Evolutionary conservation across 2,797 vertebrate genomes (phyloP), one percentile per base, ranked within the genome.

Genomic region (Argyrosomus regius): DNA sequence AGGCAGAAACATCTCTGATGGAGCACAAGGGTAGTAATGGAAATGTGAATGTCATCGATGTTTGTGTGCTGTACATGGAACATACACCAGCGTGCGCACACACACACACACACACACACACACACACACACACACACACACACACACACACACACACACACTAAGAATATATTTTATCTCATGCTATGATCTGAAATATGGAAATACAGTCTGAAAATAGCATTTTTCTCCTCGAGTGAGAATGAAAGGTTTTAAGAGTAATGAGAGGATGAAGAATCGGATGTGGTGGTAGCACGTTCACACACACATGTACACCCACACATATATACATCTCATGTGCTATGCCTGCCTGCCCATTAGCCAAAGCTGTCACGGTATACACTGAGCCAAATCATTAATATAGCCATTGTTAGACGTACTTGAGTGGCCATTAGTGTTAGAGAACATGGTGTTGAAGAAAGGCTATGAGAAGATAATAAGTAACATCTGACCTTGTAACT

Each of bases 151-250:
- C 17, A 43, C 52, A 49, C 17, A 5, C 28, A 7, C 7, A 35
- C 35, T 50, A 6, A 62, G 48, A 63, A 67, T 71, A 65, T 68
- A 66, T 59, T 58, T 75, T 66, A 69, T 78, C 18, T 78, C 20
- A 1, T 13, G 4, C 57, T 50, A 63, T 77, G 70, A 58, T 84
- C 12, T 82, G 54, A 84, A 78, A 88, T 76, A 86, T 89, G 83
- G 70, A 87, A 85, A 87, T 82, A 57, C 4, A 31, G 66, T 73
- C 82, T 87, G 74, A 86, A 91, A 89, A 91, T 89, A 91, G 89
- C 62, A 72, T 66, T 39, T 11, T 67, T 48, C 67, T 75, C 72
- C 49, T 8, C 10, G 13, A 73, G 78, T 54, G 77, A 68, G 74
- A 85, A 80, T 72, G 67, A 79, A 78, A 64, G 59, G 31, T 68